These are phyloP conservation scores for Acrocephalus arundinaceus DNA, from an alignment of 2,113 vertebrate species.

Conservation along the genomic window DNA sequence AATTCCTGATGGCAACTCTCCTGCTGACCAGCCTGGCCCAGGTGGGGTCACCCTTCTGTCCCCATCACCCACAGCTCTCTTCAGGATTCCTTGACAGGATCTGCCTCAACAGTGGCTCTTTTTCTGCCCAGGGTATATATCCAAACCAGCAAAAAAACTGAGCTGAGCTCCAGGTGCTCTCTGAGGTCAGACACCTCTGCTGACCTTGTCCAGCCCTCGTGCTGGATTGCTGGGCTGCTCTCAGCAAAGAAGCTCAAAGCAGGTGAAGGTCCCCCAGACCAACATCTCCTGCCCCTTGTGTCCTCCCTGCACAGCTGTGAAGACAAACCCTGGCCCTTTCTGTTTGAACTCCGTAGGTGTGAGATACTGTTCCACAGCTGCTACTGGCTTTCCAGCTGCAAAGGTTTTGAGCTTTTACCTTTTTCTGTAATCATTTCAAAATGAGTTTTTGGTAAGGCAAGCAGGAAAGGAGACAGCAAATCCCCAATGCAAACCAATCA, in stretches of 20 bases:
- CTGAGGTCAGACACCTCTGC: neutral
- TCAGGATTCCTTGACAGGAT: neutral
- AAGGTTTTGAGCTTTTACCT: neutral
- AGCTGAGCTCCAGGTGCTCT: neutral
- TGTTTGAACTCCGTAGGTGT: neutral
- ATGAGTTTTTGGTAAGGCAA: neutral
- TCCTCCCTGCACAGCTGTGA: accelerated
- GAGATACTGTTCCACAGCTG: neutral
- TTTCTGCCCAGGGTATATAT: neutral
- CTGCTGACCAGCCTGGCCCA: neutral
- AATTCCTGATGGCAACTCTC: accelerated
- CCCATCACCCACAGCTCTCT: neutral
- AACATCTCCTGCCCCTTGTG: neutral
- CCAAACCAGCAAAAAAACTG: neutral
- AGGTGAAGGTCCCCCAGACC: neutral
- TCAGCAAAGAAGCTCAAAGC: neutral
- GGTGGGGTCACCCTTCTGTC: neutral
- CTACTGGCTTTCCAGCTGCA: neutral
- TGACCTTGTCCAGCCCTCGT: neutral
- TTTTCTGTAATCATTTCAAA: neutral
- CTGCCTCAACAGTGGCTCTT: neutral
- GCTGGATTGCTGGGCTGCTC: neutral
- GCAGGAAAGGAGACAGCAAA: neutral
- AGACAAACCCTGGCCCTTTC: neutral
- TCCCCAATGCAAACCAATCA: neutral